Percentiles rank a stretch among this genome's conserved stretches.
These are phyloP conservation scores for Sigmodon hispidus DNA, from an alignment of 2,113 vertebrate genomes.

Conservation along the genomic window DNA sequence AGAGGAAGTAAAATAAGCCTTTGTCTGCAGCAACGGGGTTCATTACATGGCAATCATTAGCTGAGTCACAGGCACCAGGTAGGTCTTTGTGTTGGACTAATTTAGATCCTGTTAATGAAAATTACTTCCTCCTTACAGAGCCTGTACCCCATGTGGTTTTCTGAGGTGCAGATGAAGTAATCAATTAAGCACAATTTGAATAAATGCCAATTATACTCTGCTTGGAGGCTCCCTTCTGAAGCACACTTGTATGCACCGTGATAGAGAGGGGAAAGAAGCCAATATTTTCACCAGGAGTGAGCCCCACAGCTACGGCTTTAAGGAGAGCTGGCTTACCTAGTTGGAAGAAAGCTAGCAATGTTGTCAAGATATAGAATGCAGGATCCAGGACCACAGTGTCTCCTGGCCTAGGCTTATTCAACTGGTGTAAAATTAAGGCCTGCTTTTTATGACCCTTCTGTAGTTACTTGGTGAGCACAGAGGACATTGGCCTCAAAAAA, in stretches of 20 bases:
- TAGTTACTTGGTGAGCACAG: background rate
- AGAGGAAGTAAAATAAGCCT: conserved; percentile 71
- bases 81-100: conserved; percentile 85
- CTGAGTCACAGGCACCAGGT: conserved; percentile 82
- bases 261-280: background rate
- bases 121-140: conserved; percentile 87
- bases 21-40: conserved; percentile 76
- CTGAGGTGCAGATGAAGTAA: conserved; percentile 84
- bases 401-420: background rate
- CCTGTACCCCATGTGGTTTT: conserved; percentile 85
- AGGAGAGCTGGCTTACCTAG: conserved; percentile 38
- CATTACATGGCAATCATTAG: conserved; percentile 84
- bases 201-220: conserved; percentile 84
- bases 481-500: background rate
- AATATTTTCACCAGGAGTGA: background rate
- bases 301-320: background rate
- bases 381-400: background rate
- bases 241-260: conserved; percentile 33
- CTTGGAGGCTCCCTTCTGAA: conserved; percentile 82
- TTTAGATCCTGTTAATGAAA: conserved; percentile 89
- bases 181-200: conserved; percentile 88
- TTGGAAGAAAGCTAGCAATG: background rate
- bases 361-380: background rate
- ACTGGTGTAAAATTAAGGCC: background rate
- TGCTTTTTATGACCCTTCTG: background rate